Evolutionary conservation across 2,113 vertebrate genomes (phyloP).

Genomic region (Rhinoptilus africanus): DNA sequence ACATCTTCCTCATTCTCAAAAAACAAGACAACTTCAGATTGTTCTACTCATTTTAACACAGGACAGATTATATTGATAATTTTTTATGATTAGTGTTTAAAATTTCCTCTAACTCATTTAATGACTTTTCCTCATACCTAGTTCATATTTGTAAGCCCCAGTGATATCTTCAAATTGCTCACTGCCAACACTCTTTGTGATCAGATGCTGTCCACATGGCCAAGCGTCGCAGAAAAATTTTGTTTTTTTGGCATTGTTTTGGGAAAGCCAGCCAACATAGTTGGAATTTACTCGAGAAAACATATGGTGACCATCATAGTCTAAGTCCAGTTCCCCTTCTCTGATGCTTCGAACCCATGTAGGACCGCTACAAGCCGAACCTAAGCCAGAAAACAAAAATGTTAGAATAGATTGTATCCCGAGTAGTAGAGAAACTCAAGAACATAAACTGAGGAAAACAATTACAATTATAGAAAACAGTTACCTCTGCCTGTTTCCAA

Average conservation of each 20-base stretch:
- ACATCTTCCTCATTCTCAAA: background rate
- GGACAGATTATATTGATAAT: background rate
- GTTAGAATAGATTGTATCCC: background rate
- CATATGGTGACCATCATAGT: slow-evolving; percentile 58
- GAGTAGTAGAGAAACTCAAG: background rate
- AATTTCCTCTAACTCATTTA: background rate
- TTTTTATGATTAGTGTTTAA: background rate
- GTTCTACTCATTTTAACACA: background rate
- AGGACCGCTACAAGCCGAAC: slow-evolving; percentile 58
- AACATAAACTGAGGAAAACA: background rate
- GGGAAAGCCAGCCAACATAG: slow-evolving; percentile 53
- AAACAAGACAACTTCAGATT: background rate
- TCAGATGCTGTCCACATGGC: slow-evolving; percentile 48
- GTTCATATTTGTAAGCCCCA: slow-evolving; percentile 57
- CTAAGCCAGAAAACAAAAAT: background rate
- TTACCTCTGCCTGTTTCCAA: slow-evolving; percentile 54
- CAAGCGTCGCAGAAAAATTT: slow-evolving; percentile 47
- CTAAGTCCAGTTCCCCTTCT: slow-evolving; percentile 64
- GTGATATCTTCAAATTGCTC: slow-evolving; percentile 59
- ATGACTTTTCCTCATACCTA: slow-evolving; percentile 38
- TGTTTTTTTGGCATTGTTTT: slow-evolving; percentile 25
- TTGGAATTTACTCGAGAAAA: slow-evolving; percentile 58
- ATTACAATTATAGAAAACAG: background rate
- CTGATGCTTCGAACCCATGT: slow-evolving; percentile 67
- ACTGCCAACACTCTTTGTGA: slow-evolving; percentile 55